Conservation (phyloP, 37 sponge, comb jelly and placozoan genomes). For the Ianthella basta region DNA sequence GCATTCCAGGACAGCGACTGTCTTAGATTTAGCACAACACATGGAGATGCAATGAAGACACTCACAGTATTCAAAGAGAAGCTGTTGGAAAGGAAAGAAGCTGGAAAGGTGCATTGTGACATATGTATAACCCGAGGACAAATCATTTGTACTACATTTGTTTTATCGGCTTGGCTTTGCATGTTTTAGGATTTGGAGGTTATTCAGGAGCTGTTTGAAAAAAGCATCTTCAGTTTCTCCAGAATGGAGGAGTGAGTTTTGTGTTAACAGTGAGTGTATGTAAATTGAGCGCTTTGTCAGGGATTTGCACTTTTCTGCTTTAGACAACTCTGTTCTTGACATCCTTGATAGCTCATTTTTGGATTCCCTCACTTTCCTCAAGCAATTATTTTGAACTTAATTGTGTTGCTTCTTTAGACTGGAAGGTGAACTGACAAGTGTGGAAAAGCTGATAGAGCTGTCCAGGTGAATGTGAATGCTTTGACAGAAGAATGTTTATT, state of each 20-base stretch:
- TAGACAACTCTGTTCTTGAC: neutral
- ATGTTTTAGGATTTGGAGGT: constrained; percentile 67
- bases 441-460: constrained; percentile 46
- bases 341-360: neutral
- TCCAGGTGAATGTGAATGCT: constrained; percentile 49
- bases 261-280: neutral
- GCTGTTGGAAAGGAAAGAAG: constrained; percentile 28
- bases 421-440: constrained; percentile 46
- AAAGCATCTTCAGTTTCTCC: constrained; percentile 80
- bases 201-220: constrained; percentile 91
- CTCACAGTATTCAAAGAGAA: constrained; percentile 29
- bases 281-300: neutral
- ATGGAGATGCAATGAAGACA: constrained; percentile 16
- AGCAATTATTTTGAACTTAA: too few relatives aligned
- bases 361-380: neutral
- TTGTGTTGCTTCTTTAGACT: constrained; percentile 33
- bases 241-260: constrained; percentile 70
- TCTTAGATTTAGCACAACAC: constrained; percentile 18
- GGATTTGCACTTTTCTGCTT: neutral
- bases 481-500: neutral
- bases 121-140: constrained; percentile 23
- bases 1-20: constrained; percentile 45
- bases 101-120: constrained; percentile 38
- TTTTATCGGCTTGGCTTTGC: neutral
- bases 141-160: neutral